phyloP scores from a whole-genome alignment of 2,888 invertebrate genomes.

The Tenthredo notha region DNA sequence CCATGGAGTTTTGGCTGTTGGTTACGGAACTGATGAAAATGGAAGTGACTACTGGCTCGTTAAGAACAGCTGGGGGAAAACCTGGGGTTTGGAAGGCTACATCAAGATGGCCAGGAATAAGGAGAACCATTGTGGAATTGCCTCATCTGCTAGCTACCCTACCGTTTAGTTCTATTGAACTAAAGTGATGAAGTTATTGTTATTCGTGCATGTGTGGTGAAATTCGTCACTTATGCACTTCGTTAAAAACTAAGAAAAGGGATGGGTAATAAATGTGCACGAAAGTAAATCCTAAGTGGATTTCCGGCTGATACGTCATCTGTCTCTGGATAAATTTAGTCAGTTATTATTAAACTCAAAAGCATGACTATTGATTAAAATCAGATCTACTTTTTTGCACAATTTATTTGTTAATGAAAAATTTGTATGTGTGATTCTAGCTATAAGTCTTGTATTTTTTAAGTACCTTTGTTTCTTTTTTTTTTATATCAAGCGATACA shows the following conservation, averaged over 20 bases:
- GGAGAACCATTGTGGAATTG: slow-evolving; percentile 93
- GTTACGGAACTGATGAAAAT: slow-evolving; percentile 87
- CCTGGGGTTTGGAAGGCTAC: slow-evolving; percentile 93
- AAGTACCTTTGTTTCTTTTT: slow-evolving; percentile 36
- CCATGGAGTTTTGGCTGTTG: slow-evolving; percentile 92
- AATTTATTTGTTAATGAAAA: neutral
- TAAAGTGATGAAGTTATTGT: slow-evolving; percentile 1
- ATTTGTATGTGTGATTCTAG: slow-evolving; percentile 34
- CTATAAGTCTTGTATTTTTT: slow-evolving; percentile 42
- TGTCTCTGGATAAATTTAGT: neutral
- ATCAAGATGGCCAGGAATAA: slow-evolving; percentile 93
- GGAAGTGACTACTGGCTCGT: slow-evolving; percentile 90
- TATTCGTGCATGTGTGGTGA: slow-evolving; percentile 19
- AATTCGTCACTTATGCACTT: slow-evolving; percentile 10
- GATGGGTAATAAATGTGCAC: neutral
- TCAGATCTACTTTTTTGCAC: neutral
- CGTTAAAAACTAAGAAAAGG: neutral
- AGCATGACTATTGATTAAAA: neutral
- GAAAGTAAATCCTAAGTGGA: neutral
- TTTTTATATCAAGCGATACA: slow-evolving; percentile 40
- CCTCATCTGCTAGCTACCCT: slow-evolving; percentile 91
- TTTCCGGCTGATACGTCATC: neutral
- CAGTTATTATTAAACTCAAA: neutral
- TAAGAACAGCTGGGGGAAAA: slow-evolving; percentile 91
- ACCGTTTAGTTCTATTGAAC: slow-evolving; percentile 82